Evolutionary conservation across 2,888 invertebrate genomes (phyloP), one percentile per base, ranked within the genome.

Genomic region (Melipona beecheii): DNA sequence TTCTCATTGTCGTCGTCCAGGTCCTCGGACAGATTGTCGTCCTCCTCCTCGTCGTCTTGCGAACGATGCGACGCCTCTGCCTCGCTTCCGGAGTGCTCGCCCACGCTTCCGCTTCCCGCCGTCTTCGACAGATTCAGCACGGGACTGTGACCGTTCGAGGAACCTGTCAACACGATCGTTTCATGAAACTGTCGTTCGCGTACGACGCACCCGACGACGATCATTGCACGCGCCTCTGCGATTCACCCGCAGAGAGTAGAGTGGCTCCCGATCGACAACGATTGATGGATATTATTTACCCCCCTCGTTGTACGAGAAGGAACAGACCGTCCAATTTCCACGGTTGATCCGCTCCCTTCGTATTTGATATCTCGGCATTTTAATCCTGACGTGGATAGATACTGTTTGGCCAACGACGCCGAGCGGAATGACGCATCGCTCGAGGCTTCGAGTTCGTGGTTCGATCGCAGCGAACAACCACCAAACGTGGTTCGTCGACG

Each of bases 91-190:
- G 96, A 96, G 91, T 95, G 95, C 75, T 95, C 95, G 88, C 96
- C 96, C 87, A 96, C 96, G 92, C 97, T 97, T 87, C 97, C 97
- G 85, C 97, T 97, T 92, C 95, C 97, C 75, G 97, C 98, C 79
- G 97, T 98, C 95, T 98, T 98, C 77, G 98, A 98, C 81, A 98
- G 96, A 95, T 98, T 98, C 92, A 98, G 95, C 89, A 98, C 98
- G 85, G 98, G 98, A 96, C 98, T 98, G 95, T 98, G 98, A 77
- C 97, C 97, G 92, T 97, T 97, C 87, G 98, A 97, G 84, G 98
- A 98, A 90, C 97, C 97, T 97, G 95, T 27, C 49, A 50, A 62
- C 62, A 64, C 0, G 6, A 49, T 36, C 24, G 21, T 24, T 54
- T 17, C 15, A 4, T 62, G 15, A 54, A 60, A 50, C 54, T 27